These are phyloP conservation scores for Amblyjoppa proteus DNA, from an alignment of 2,888 invertebrate species.

Conservation along the genomic window DNA sequence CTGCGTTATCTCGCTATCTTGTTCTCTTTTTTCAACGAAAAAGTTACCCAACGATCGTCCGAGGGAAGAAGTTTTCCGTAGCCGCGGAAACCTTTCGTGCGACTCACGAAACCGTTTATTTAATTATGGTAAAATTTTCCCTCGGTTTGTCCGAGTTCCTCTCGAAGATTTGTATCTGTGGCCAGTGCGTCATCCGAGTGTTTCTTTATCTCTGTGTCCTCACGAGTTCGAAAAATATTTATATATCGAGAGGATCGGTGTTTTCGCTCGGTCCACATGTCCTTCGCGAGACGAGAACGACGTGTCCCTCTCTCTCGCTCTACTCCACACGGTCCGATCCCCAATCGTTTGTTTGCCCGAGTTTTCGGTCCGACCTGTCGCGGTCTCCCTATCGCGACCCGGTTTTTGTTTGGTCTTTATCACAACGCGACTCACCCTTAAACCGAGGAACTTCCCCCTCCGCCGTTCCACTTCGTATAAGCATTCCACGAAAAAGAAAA, in stretches of 20 bases:
- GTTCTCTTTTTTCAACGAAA: neutral
- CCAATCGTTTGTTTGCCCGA: conserved; percentile 55
- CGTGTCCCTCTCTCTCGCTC: neutral
- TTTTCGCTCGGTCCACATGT: conserved; percentile 49
- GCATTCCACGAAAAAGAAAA: conserved; percentile 57
- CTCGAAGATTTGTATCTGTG: conserved; percentile 32
- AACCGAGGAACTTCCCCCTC: conserved; percentile 23
- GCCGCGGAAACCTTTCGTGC: neutral
- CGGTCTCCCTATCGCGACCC: conserved; percentile 71
- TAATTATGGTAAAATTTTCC: conserved; percentile 15
- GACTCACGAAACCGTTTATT: conserved; percentile 22
- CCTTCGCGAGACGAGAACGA: conserved; percentile 30
- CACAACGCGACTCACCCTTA: conserved; percentile 61
- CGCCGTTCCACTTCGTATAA: conserved; percentile 1
- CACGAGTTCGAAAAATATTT: conserved; percentile 22
- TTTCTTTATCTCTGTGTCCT: conserved; percentile 30
- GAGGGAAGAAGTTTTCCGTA: neutral
- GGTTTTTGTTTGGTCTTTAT: conserved; percentile 76
- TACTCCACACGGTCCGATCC: neutral
- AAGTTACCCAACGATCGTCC: neutral
- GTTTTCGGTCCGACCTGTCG: conserved; percentile 74
- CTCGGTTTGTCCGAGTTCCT: conserved; percentile 10
- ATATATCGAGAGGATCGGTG: conserved; percentile 51
- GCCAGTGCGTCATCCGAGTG: conserved; percentile 27
- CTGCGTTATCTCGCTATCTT: too few relatives aligned